These are phyloP conservation scores for Sinelater perroti DNA, from an alignment of 2,888 invertebrate species.

Conservation along the genomic window DNA sequence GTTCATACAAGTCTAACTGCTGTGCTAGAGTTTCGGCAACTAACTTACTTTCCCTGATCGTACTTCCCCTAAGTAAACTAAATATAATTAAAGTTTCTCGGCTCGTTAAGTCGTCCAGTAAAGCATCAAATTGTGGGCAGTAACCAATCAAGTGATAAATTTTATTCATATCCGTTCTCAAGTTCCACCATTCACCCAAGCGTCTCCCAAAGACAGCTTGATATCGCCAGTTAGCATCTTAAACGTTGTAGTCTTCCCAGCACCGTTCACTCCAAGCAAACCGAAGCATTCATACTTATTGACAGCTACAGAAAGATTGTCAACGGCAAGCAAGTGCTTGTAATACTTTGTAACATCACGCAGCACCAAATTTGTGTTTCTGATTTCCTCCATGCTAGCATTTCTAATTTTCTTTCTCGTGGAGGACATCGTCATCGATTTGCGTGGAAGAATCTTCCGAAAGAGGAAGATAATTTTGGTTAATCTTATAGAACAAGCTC, in stretches of 20 bases:
- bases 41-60: slow-evolving; percentile 47
- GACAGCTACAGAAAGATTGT: slow-evolving; percentile 67
- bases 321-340: slow-evolving; percentile 76
- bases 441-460: slow-evolving; percentile 12
- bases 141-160: slow-evolving; percentile 70
- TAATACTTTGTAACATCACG: slow-evolving; percentile 78
- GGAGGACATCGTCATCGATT: slow-evolving; percentile 65
- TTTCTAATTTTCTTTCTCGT: slow-evolving; percentile 64
- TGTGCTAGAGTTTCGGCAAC: slow-evolving; percentile 56
- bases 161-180: slow-evolving; percentile 63
- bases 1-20: slow-evolving; percentile 59
- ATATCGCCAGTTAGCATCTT: slow-evolving; percentile 88
- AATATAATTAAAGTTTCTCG: slow-evolving; percentile 65
- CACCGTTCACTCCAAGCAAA: slow-evolving; percentile 83
- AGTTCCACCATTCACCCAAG: slow-evolving; percentile 65
- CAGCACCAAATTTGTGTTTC: slow-evolving; percentile 62
- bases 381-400: slow-evolving; percentile 53
- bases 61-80: slow-evolving; percentile 62
- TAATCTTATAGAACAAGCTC: slow-evolving; percentile 54
- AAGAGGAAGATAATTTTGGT: not conserved
- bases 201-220: slow-evolving; percentile 73
- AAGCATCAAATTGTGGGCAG: slow-evolving; percentile 68
- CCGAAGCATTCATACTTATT: slow-evolving; percentile 80
- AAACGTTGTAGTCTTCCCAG: slow-evolving; percentile 86
- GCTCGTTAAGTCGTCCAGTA: slow-evolving; percentile 66